Percentiles rank a stretch among this genome's conserved stretches.
Conservation (phyloP, 2,888 invertebrate genomes). For the Microctonus hyperodae region DNA sequence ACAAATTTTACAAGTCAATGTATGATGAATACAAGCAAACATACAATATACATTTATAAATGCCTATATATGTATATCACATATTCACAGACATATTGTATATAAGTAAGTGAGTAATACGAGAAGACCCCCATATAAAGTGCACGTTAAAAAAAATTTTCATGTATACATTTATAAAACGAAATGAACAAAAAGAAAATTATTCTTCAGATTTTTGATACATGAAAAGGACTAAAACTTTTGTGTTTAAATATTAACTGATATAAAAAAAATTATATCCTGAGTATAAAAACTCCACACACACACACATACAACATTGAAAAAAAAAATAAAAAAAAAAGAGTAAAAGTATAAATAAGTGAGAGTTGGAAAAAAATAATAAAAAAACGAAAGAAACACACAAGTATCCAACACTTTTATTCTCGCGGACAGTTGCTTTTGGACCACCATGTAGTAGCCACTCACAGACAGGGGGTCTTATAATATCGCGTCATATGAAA, state of each 20-base stretch:
- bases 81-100: not conserved
- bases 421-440: slow-evolving; percentile 46
- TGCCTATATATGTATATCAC: too few relatives aligned
- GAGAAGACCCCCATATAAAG: slow-evolving; percentile 10
- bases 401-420: slow-evolving; percentile 14
- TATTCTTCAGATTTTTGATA: too few relatives aligned
- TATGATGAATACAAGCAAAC: not conserved
- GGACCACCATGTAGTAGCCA: slow-evolving; percentile 61
- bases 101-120: slow-evolving; percentile 12
- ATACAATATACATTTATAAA: too few relatives aligned
- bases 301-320: not conserved
- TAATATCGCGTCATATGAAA: slow-evolving; percentile 63
- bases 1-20: slow-evolving; percentile 10
- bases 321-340: slow-evolving; percentile 14
- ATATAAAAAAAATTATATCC: not conserved
- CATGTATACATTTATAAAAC: not conserved
- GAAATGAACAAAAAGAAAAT: too few relatives aligned
- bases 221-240: too few relatives aligned
- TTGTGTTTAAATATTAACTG: too few relatives aligned
- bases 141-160: slow-evolving; percentile 3
- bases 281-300: not conserved
- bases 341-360: not conserved
- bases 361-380: slow-evolving; percentile 9
- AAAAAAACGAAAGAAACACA: slow-evolving; percentile 5
- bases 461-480: slow-evolving; percentile 62